A percentile compares a stretch with the other conserved stretches of the same genome.
Conservation (phyloP, 1,140 invertebrate species). For the Procambarus virginalis region DNA sequence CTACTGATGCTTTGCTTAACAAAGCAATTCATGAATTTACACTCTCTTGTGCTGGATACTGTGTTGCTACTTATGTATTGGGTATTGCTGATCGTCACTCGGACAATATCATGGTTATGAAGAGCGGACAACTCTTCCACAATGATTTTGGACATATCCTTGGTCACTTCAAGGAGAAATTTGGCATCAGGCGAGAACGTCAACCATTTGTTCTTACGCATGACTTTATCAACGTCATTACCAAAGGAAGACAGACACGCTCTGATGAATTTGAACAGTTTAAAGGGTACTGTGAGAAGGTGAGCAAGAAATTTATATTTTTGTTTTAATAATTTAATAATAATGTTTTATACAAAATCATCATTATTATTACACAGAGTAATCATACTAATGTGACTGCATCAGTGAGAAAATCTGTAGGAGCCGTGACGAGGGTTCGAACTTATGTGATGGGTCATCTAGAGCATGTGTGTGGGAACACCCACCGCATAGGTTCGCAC, state of each 20-base stretch:
- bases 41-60: conserved; percentile 80
- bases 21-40: conserved; percentile 79
- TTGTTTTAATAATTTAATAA: too few species aligned
- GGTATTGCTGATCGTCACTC: conserved; percentile 80
- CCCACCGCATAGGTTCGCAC: too few species aligned
- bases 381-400: too few species aligned
- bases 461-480: too few species aligned
- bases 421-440: too few species aligned
- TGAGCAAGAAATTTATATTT: conserved; percentile 70
- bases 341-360: too few species aligned
- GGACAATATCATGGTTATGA: conserved; percentile 80
- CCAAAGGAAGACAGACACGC: conserved; percentile 76
- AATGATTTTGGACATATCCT: conserved; percentile 82
- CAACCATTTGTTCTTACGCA: conserved; percentile 80
- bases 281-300: conserved; percentile 78
- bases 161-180: conserved; percentile 81
- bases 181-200: conserved; percentile 80
- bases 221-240: conserved; percentile 79
- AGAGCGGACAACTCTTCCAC: conserved; percentile 79
- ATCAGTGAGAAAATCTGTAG: too few species aligned
- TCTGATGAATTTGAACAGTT: conserved; percentile 76
- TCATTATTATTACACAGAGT: too few species aligned
- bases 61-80: conserved; percentile 80
- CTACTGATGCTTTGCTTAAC: conserved; percentile 73
- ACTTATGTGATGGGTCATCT: too few species aligned